Base-by-base conservation (phyloP, 2,113 vertebrate species). In the Anas platyrhynchos region DNA sequence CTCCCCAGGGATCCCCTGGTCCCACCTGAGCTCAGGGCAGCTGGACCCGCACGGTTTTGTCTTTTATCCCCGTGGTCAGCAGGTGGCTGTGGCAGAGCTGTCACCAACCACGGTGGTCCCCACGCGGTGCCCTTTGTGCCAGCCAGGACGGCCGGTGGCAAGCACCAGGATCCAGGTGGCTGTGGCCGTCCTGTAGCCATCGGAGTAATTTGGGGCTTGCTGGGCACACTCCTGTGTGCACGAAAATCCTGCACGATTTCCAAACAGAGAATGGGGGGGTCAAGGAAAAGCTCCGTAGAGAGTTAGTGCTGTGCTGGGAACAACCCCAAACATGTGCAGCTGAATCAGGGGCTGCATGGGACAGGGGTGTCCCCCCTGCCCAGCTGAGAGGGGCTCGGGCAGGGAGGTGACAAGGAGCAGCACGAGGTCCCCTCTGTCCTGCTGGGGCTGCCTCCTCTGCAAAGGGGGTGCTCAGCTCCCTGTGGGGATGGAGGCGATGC, bases 51-150 rank as follows among this genome's bases (percentile, higher is more conserved):
- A 11, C 21, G 5, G 11, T 1, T 86, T 77, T 86, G 44, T 61
- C 44, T 81, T 75, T 46, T 50, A 61, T 46, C 59, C 92, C 52
- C 1, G 0, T 6, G 8, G 61, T 41, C 75, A 54, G 66, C 50
- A 88, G 56, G 34, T 58, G 0, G 0, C 86, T 46, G 4, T 14
- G 50, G 50, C 86, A 87, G 56, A 88, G 68, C 34, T 17, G 6
- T 61, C 16, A 11, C 36, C 0, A 20, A 1, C 20, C 6, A 18
- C 0, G 0, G 65, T 36, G 41, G 20, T 29, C 52, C 36, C 23
- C 38, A 32, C 21, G 4, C 14, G 2, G 38, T 20, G 48, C 48
- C 27, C 34, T 32, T 0, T 66, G 65, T 44, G 38, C 62, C 86
- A 66, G 41, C 38, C 27, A 27, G 68, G 59, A 71, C 32, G 68